A percentile compares a stretch with the other conserved stretches of the same genome.
Evolutionary conservation across 2,797 vertebrate species (phyloP).

Genomic region (Pogoniulus pusillus): DNA sequence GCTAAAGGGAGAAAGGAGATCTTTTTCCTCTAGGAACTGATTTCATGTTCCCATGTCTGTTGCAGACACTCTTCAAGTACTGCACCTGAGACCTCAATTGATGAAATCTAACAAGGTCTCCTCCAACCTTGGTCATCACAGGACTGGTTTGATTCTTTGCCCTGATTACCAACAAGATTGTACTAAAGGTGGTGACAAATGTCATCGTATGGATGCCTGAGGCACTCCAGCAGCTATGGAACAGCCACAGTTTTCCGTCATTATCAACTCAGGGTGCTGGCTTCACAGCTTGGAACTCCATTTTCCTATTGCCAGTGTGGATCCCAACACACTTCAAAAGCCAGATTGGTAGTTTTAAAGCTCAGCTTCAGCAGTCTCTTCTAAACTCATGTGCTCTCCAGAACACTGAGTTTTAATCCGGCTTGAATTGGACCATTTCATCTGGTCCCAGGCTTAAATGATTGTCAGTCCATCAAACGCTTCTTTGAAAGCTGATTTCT

Average conservation of each 20-base stretch:
- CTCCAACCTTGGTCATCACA: background rate
- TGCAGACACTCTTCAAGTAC: background rate
- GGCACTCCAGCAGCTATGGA: background rate
- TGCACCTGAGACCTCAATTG: background rate
- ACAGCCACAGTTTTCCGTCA: background rate
- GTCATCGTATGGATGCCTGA: background rate
- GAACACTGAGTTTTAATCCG: background rate
- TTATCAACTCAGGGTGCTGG: background rate
- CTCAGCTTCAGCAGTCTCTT: background rate
- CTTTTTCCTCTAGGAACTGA: background rate
- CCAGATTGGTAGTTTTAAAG: constrained; percentile 14
- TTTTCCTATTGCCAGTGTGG: background rate
- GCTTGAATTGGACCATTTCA: constrained; percentile 15
- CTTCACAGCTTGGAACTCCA: background rate
- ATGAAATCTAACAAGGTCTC: background rate
- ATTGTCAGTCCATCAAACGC: constrained; percentile 47
- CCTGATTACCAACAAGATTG: background rate
- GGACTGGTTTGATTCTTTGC: background rate
- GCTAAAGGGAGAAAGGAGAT: background rate
- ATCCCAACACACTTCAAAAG: background rate
- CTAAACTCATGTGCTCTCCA: constrained; percentile 33
- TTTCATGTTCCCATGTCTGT: background rate
- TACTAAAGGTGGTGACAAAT: background rate
- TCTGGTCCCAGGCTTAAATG: constrained; percentile 1
- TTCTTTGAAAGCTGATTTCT: constrained; percentile 62